Evolutionary conservation across 1,140 invertebrate genomes (phyloP), one percentile per base, ranked within the genome.

Genomic region (Scaptomyza graminum): DNA sequence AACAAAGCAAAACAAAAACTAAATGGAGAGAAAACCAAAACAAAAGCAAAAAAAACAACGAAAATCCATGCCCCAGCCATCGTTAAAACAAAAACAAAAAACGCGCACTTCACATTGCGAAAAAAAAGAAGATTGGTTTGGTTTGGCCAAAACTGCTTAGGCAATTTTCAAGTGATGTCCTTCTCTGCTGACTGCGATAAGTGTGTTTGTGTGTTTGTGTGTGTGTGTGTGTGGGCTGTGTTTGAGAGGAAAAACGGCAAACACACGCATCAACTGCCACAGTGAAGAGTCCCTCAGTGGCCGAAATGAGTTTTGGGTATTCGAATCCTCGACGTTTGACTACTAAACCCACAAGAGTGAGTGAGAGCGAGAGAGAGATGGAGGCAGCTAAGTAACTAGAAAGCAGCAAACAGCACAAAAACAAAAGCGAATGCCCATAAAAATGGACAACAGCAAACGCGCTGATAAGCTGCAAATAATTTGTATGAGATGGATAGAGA

Each of bases 81-180:
- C 65, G 51, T 69, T 69, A 69, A 73, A 73, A 68, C 57, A 69
- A 69, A 34, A 74, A 74, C 43, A 52, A 67, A 39, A 51, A 57
- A 18, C 56, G 69, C 64, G 65, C 43, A 55, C 41, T 63, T 52
- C 66, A 69, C 59, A 74, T 49, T 55, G 22, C 5, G 43, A 73
- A 51, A 49, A n/a, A n/a, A 52, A 63, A 71, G 55, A 4, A 22
- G 62, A 39, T 57, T 71, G 28, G 31, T 9, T 34, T 34, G 7
- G 51, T 34, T 34, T 8, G 51, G 51, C 70, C 50, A 66, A 87
- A 85, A 87, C 81, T 85, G 84, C 77, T 85, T 88, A 87, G 83
- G 83, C 83, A 88, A 87, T 88, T 88, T 87, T 87, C 83, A 87
- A 87, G 79, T 88, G 83, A 88, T 88, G 82, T 88, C 75, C 82